Percentiles rank a stretch among this genome's conserved stretches.
These are phyloP conservation scores for Hippolais icterina DNA, from an alignment of 2,113 vertebrate genomes.

Conservation along the genomic window DNA sequence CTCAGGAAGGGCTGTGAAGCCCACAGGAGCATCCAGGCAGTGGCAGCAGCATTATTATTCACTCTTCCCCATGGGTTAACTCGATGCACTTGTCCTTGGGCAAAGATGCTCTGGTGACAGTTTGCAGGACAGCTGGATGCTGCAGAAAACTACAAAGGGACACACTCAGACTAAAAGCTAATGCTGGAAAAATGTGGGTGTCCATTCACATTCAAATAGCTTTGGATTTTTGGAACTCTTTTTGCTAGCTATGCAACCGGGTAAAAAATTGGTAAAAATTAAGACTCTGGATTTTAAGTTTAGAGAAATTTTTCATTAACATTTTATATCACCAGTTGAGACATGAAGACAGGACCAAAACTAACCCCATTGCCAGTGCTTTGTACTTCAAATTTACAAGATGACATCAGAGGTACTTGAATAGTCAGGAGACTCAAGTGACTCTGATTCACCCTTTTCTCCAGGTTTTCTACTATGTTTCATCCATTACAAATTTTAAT, in stretches of 20 bases:
- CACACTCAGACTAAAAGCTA: neutral
- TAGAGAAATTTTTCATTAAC: neutral
- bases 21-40: neutral
- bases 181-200: rapidly evolving
- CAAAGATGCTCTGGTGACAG: neutral
- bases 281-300: neutral
- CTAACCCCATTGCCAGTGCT: neutral
- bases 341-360: neutral
- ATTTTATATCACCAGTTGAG: neutral
- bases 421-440: neutral
- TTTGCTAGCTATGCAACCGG: neutral
- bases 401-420: neutral
- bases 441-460: neutral
- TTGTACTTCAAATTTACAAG: neutral
- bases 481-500: neutral
- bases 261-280: neutral
- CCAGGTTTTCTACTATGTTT: neutral
- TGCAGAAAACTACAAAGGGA: neutral
- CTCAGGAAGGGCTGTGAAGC: neutral
- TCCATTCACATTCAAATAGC: neutral
- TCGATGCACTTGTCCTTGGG: rapidly evolving
- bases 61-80: neutral
- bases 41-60: neutral
- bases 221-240: neutral
- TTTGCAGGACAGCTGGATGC: neutral